A percentile compares a stretch with the other conserved stretches of the same genome.
phyloP scores from a whole-genome alignment of 35 echinoderm and acorn worm genomes.

The Acanthaster planci region DNA sequence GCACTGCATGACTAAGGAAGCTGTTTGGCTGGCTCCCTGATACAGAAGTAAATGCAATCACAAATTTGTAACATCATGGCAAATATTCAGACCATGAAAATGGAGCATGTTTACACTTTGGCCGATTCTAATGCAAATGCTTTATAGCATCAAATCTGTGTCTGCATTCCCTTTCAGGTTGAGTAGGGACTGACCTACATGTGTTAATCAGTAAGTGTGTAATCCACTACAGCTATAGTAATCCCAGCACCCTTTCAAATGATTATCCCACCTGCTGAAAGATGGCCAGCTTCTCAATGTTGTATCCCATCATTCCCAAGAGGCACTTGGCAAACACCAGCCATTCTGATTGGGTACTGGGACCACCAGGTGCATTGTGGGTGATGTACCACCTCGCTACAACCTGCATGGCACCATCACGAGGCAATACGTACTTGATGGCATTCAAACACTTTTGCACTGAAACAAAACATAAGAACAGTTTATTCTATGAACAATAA shows the following conservation, averaged over 20 bases:
- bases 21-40: too few species aligned
- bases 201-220: background rate
- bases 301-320: constrained; percentile 84
- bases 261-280: constrained; percentile 53
- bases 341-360: constrained; percentile 75
- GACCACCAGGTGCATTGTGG: constrained; percentile 85
- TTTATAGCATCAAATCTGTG: too few species aligned
- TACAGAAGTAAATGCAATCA: too few species aligned
- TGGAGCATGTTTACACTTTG: too few species aligned
- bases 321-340: constrained; percentile 68
- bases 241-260: background rate
- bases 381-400: constrained; percentile 86
- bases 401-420: constrained; percentile 70
- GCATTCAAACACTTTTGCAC: constrained; percentile 88
- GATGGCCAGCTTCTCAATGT: constrained; percentile 51
- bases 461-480: constrained; percentile 8
- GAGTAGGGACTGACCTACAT: too few species aligned
- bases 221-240: background rate
- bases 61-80: too few species aligned
- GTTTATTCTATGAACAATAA: too few species aligned
- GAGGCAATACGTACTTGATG: constrained; percentile 74
- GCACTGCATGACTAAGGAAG: too few species aligned
- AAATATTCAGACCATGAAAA: too few species aligned
- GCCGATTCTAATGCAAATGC: too few species aligned
- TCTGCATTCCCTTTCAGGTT: too few species aligned